Base-by-base conservation (phyloP, 2,113 vertebrate genomes). In the Hymenochirus boettgeri region DNA sequence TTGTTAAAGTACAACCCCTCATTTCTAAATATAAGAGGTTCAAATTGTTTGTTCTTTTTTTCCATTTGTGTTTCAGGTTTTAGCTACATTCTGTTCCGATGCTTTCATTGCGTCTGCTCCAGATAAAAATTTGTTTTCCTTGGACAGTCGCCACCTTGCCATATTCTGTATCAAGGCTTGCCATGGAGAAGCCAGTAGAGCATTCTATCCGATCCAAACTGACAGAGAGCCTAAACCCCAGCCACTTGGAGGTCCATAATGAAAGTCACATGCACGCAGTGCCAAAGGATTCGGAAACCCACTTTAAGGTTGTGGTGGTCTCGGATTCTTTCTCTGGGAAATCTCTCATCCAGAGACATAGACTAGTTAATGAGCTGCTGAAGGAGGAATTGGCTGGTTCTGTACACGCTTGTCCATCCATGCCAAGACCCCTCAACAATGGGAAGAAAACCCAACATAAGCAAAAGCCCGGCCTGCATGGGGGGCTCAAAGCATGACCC, bases 251-350 rank as follows among this genome's bases (percentile, higher is more conserved):
- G 69, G 79, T 96, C 3, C 78, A 84, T 59, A 87, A 98, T 3
- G 93, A 98, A 63, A 92, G 90, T 71, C 58, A 89, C 70, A 86
- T 83, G 80, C 93, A 96, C 13, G 90, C 91, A 0, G 93, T 92
- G 1, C 89, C 92, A 0, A 74, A 84, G 0, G 94, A 91, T 1
- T 88, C 92, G 0, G 95, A 96, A 58, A 94, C 89, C 1, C 95
- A 98, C 64, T 93, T 98, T 63, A 81, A 88, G 0, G 93, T 96
- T 62, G 78, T 94, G 24, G 91, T 97, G 22, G 92, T 96, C 47
- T 94, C 93, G 79, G 71, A 73, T 1, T 71, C 42, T 13, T 98
- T 98, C 50, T 76, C 80, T 5, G 93, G 93, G 1, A 75, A 93
- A 12, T 72, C 87, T 0, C 72, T 85, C 23, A 81, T 96, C 24